Base-by-base conservation (phyloP, 2,113 vertebrate species). In the Fulmarus glacialis region DNA sequence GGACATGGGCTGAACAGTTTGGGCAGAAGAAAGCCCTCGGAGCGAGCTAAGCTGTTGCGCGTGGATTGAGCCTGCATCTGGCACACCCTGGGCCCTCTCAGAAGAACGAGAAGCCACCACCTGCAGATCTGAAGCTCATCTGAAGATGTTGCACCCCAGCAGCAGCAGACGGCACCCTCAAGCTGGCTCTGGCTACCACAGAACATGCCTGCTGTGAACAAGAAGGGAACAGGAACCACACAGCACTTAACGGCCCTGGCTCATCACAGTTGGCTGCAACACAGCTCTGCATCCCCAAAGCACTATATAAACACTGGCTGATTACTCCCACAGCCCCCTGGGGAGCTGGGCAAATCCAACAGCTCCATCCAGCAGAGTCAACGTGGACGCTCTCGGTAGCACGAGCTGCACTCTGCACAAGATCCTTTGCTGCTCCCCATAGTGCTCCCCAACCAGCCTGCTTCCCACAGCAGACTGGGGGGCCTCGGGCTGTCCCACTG, bases 301-400 rank as follows among this genome's bases (percentile, higher is more conserved):
- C 45, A 5, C 62, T 9, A 8, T 2, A 12, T 15, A 67, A 77
- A 59, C 75, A 15, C 5, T 1, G 18, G 26, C n/a, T 71, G 66
- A 42, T 70, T n/a, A 73, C 58, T n/a, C 48, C 71, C 58, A 60
- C 1, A 0, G 53, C 17, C 9, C 43, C 60, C 32, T 27, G 10
- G 34, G 66, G 45, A 87, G 47, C 59, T 45, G 75, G 50, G 64
- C 72, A 74, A 22, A 19, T 42, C 59, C 71, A 88, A 30, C 71
- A 68, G 32, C 62, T 79, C 82, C 55, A 43, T 63, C 48, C 86
- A 42, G 67, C 79, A 82, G 8, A 77, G 34, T 8, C 56, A 43
- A 6, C 1, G 0, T 20, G 66, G 50, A 40, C 5, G 32, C 11
- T 52, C 30, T 63, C 0, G 0, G 19, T 60, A 78, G 58, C n/a